Evolutionary conservation across 2,888 invertebrate genomes (phyloP).

Genomic region (Cephus runcator): DNA sequence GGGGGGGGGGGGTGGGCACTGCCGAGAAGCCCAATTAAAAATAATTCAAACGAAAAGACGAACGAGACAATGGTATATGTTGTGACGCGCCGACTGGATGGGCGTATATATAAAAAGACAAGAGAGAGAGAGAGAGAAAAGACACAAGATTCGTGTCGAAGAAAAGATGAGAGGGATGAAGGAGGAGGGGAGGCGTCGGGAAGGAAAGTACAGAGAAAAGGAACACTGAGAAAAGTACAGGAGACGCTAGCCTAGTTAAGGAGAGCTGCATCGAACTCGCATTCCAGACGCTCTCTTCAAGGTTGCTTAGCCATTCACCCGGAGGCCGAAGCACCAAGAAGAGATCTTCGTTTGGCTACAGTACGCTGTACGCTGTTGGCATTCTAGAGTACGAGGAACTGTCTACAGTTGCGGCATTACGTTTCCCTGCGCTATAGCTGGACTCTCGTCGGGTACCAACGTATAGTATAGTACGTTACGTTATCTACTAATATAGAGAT

Average conservation of each 20-base stretch:
- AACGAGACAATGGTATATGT: neutral
- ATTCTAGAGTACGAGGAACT: neutral
- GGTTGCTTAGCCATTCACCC: constrained; percentile 54
- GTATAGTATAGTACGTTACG: neutral
- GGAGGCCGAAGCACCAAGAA: constrained; percentile 46
- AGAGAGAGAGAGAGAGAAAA: no score
- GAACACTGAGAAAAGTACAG: neutral
- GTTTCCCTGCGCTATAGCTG: neutral
- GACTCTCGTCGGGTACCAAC: neutral
- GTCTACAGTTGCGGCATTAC: neutral
- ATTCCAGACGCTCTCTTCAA: constrained; percentile 53
- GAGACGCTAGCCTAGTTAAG: constrained; percentile 28
- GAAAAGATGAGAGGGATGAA: no score
- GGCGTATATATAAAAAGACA: no score
- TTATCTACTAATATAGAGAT: neutral
- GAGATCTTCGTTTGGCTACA: neutral
- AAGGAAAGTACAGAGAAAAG: neutral
- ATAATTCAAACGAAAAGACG: neutral
- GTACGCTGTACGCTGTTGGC: neutral
- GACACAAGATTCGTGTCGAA: neutral
- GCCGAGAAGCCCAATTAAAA: neutral
- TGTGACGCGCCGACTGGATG: neutral
- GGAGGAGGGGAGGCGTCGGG: neutral
- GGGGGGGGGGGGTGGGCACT: no score
- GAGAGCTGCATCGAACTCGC: constrained; percentile 43